Conservation (phyloP, 1,140 invertebrate species). For the Stegodyphus dumicola region DNA sequence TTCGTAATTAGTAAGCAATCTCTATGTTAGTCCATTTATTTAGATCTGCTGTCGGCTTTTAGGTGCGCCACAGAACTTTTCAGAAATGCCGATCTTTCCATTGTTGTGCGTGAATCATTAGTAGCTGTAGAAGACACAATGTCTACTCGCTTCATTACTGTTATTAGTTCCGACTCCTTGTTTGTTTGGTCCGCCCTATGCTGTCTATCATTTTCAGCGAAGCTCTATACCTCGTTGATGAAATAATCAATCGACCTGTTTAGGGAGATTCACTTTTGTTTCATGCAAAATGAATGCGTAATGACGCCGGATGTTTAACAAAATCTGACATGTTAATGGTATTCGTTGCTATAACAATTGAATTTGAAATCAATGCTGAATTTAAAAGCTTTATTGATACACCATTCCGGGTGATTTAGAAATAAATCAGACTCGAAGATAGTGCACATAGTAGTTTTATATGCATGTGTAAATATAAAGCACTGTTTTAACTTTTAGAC, state of each 20-base stretch:
- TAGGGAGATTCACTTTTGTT: conserved; percentile 12
- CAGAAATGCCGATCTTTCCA: not conserved
- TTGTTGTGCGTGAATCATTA: conserved; percentile 29
- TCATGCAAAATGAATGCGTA: conserved; percentile 29
- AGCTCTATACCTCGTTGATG: conserved; percentile 46
- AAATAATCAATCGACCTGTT: conserved; percentile 43
- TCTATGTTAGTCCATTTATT: conserved; percentile 7
- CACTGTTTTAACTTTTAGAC: too few relatives aligned
- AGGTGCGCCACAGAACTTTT: not conserved
- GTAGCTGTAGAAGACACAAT: conserved; percentile 12
- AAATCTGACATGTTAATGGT: conserved; percentile 8
- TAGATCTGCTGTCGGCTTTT: conserved; percentile 13
- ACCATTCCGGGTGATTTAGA: too few relatives aligned
- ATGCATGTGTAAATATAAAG: too few relatives aligned
- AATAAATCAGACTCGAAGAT: too few relatives aligned
- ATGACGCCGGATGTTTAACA: conserved; percentile 6
- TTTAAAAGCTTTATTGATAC: too few relatives aligned
- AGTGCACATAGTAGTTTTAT: too few relatives aligned
- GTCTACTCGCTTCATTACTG: conserved; percentile 26
- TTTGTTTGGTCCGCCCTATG: conserved; percentile 32
- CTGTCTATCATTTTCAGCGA: conserved; percentile 49
- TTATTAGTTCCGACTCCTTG: conserved; percentile 33
- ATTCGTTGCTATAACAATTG: not conserved
- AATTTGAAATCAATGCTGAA: not conserved
- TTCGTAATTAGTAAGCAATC: conserved; percentile 34